Base-by-base conservation (phyloP, 2,113 vertebrate species). In the Pseudorectes ferrugineus region DNA sequence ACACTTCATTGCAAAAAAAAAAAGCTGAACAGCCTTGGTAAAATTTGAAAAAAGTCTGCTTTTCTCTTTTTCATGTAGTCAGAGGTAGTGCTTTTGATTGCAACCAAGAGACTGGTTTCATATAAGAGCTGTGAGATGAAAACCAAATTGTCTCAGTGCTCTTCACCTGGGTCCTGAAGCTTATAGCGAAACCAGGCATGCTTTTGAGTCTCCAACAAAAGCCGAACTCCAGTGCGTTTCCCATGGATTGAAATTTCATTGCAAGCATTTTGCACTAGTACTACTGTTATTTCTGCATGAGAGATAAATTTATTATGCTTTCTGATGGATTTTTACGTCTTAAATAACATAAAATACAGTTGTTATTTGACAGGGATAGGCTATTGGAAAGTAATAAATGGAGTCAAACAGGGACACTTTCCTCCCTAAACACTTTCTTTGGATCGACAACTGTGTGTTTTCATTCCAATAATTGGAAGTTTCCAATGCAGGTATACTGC, bases 351-450 rank as follows among this genome's bases (percentile, higher is more conserved):
- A 63, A 91, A 83, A 61, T 75, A 45, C 1, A 0, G 26, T 58
- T 68, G 55, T 66, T 86, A 57, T 88, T 93, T 94, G 88, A 42
- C 90, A 81, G 52, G 28, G n/a, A 40, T 33, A 24, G n/a, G 45
- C 85, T 84, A 83, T 81, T 80, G 85, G 43, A 74, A 94, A 48
- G 75, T 81, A 92, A 74, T 86, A 90, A 88, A 82, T 67, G n/a
- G 40, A 74, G 33, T 83, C 71, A 76, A 85, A 82, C n/a, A 74
- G 74, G 71, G 79, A 38, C 48, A 35, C 19, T 88, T 91, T 54
- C 66, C 79, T 92, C 80, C 43, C 31, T 66, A 88, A 96, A 88
- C 57, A 25, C 46, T 89, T 87, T 52, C 35, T 85, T 61, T 74
- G 48, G 68, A 84, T 75, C 0, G 0, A 78, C 85, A 93, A 7